Conservation (phyloP, 2,888 invertebrate genomes). For the Zygogramma bicolorata region DNA sequence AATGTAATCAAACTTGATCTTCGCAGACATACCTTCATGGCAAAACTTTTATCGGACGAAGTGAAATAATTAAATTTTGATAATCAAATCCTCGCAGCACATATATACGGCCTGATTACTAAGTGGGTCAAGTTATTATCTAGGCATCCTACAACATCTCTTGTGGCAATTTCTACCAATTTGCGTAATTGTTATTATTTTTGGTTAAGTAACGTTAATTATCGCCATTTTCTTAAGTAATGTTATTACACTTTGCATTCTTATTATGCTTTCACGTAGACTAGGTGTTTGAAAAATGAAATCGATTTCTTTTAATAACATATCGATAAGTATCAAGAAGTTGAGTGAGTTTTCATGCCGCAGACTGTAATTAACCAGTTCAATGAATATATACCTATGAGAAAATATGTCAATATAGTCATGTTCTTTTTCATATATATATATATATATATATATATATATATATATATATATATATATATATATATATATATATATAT, state of each 20-base stretch:
- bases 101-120: slow-evolving; percentile 37
- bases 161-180: slow-evolving; percentile 33
- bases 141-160: slow-evolving; percentile 20
- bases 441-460: too few species aligned
- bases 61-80: neutral
- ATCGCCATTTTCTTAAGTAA: slow-evolving; percentile 43
- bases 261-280: slow-evolving; percentile 38
- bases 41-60: neutral
- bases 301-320: slow-evolving; percentile 15
- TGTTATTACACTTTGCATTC: slow-evolving; percentile 26
- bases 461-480: too few species aligned
- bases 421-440: too few species aligned
- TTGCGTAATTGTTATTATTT: slow-evolving; percentile 42
- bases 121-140: slow-evolving; percentile 34
- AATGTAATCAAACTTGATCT: neutral
- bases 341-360: neutral
- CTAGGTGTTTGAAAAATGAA: slow-evolving; percentile 23
- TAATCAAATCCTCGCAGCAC: neutral
- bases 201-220: slow-evolving; percentile 42
- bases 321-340: neutral
- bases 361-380: neutral
- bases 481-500: too few species aligned
- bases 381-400: neutral
- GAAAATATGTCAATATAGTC: too few species aligned
- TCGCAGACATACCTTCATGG: neutral